Conservation (phyloP, 2,888 invertebrate genomes). For the Mythimna ferrago region DNA sequence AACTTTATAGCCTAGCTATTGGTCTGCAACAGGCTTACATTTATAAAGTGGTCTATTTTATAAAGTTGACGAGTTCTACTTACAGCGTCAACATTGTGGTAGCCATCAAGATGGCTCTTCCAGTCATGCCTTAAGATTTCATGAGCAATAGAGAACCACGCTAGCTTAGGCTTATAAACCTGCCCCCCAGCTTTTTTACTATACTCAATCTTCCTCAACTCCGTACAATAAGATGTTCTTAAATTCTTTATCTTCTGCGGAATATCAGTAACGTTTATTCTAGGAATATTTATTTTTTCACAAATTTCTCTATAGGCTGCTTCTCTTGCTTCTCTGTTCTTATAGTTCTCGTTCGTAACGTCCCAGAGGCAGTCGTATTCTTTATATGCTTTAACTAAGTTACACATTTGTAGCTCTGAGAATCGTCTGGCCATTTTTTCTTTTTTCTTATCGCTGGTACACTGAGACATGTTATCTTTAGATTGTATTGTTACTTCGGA, state of each 20-base stretch:
- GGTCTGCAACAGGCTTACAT: no score
- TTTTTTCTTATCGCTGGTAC: slow-evolving; percentile 23
- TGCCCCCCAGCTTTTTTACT: slow-evolving; percentile 26
- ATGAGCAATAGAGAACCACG: slow-evolving; percentile 34
- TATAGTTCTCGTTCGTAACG: slow-evolving; percentile 13
- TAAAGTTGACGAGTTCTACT: slow-evolving; percentile 9
- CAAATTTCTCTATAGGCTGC: slow-evolving; percentile 26
- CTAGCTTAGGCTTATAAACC: slow-evolving; percentile 28
- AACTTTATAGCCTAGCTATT: no score
- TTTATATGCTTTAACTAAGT: slow-evolving; percentile 32
- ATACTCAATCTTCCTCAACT: slow-evolving; percentile 28
- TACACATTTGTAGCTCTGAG: slow-evolving; percentile 22
- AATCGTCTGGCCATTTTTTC: slow-evolving; percentile 20
- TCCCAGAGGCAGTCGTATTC: slow-evolving; percentile 37
- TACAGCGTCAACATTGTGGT: slow-evolving; percentile 14
- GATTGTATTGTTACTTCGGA: no score
- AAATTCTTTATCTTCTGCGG: slow-evolving; percentile 51
- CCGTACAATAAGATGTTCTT: slow-evolving; percentile 32
- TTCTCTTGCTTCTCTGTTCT: slow-evolving; percentile 22
- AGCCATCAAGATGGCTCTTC: background rate
- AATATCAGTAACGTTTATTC: slow-evolving; percentile 4
- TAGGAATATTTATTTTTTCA: slow-evolving; percentile 24
- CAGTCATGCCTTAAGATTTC: slow-evolving; percentile 12
- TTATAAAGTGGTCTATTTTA: no score
- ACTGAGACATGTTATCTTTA: background rate